Percentiles rank a stretch among this genome's conserved stretches.
Conservation (phyloP, 2,797 vertebrate species). For the Bufotes viridis region DNA sequence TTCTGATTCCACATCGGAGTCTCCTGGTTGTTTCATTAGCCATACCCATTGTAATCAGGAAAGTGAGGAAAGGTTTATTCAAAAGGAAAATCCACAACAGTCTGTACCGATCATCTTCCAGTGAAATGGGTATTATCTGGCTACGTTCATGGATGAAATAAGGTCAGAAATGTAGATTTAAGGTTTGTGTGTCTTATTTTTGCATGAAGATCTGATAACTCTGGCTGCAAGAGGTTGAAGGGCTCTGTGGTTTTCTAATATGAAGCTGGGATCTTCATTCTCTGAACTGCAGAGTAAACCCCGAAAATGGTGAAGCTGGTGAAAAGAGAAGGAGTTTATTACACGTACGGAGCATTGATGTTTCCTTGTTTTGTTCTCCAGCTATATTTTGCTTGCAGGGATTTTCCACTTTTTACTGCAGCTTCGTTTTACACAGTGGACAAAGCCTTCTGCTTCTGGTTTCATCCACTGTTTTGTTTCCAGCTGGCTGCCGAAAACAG, state of each 20-base stretch:
- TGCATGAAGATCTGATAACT: constrained; percentile 73
- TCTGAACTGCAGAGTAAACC: constrained; percentile 74
- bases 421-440: no score
- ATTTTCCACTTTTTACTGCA: no score
- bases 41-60: background rate
- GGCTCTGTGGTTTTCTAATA: constrained; percentile 77
- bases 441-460: no score
- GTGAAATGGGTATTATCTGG: background rate
- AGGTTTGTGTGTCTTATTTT: background rate
- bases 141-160: constrained; percentile 2
- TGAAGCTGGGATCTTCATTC: constrained; percentile 68
- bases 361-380: no score
- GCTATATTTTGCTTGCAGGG: no score
- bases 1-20: background rate
- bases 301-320: constrained; percentile 77
- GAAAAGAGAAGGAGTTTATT: constrained; percentile 31
- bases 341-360: background rate
- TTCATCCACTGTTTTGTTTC: no score
- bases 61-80: background rate
- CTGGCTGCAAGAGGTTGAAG: constrained; percentile 77
- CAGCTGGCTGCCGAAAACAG: no score
- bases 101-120: background rate
- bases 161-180: background rate
- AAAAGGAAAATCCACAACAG: background rate
- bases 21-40: background rate